Evolutionary conservation across 2,888 invertebrate species (phyloP).

Genomic region (Dicyrtoma fusca): DNA sequence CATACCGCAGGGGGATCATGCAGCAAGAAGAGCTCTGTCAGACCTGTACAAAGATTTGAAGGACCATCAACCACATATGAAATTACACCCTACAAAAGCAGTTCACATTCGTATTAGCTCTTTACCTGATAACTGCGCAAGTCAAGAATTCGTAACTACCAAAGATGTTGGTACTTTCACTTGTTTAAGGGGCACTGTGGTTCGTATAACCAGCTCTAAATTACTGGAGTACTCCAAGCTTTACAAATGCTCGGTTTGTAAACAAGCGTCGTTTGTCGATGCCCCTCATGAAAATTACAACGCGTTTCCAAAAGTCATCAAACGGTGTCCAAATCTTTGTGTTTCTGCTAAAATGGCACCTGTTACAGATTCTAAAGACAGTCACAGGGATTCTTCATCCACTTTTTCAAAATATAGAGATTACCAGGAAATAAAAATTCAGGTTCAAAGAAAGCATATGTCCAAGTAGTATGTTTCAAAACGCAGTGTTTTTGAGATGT

Average conservation of each 20-base stretch:
- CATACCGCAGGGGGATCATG: constrained; percentile 68
- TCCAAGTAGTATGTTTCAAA: no score
- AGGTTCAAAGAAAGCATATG: no score
- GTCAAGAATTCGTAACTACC: constrained; percentile 70
- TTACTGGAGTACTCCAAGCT: constrained; percentile 75
- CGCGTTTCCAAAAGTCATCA: constrained; percentile 64
- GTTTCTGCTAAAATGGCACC: constrained; percentile 65
- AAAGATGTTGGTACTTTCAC: constrained; percentile 73
- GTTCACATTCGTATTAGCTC: constrained; percentile 70
- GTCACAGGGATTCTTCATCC: neutral
- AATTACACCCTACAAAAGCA: constrained; percentile 66
- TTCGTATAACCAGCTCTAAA: constrained; percentile 74
- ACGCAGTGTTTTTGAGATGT: no score
- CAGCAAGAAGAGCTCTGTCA: constrained; percentile 68
- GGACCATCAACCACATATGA: constrained; percentile 59
- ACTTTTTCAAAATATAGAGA: constrained; percentile 68
- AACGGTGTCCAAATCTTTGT: constrained; percentile 65
- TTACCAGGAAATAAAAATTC: constrained; percentile 84
- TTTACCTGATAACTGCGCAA: constrained; percentile 71
- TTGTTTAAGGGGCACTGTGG: constrained; percentile 77
- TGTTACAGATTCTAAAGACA: constrained; percentile 57
- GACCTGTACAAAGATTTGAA: constrained; percentile 62
- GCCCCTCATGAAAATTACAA: constrained; percentile 60
- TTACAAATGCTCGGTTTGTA: constrained; percentile 78
- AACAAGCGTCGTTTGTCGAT: constrained; percentile 58